phyloP scores from a whole-genome alignment of 2,797 vertebrate species.

The Thamnophis elegans region DNA sequence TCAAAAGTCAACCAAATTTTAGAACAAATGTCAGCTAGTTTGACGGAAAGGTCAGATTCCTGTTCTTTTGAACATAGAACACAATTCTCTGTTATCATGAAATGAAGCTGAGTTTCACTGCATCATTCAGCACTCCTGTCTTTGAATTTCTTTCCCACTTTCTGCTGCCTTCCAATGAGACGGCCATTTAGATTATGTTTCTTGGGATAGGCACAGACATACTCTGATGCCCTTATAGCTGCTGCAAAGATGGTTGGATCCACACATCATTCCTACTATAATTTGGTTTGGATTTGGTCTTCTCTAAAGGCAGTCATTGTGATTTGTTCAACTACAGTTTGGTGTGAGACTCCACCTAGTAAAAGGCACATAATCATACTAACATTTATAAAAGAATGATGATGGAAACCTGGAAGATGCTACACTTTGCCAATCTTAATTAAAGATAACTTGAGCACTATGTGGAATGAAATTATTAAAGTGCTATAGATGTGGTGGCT shows the following conservation, averaged over 20 bases:
- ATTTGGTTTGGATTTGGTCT: neutral
- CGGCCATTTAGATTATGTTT: neutral
- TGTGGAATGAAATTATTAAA: neutral
- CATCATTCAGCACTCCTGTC: neutral
- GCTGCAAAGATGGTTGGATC: neutral
- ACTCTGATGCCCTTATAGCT: neutral
- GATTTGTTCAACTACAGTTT: neutral
- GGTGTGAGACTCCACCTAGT: neutral
- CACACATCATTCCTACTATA: neutral
- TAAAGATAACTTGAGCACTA: neutral
- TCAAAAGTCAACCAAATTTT: slow-evolving; percentile 9
- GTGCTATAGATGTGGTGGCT: neutral
- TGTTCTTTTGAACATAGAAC: slow-evolving; percentile 11
- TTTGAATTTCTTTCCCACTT: neutral
- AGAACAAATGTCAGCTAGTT: neutral
- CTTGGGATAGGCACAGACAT: neutral
- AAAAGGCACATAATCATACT: neutral
- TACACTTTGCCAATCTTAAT: neutral
- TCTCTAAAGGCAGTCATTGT: neutral
- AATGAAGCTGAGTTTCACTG: neutral
- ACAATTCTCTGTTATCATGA: neutral
- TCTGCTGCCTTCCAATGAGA: neutral
- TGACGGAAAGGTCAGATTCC: neutral
- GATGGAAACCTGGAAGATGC: neutral
- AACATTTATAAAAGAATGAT: neutral